Percentiles rank a stretch among this genome's conserved stretches.
Evolutionary conservation across 2,888 invertebrate genomes (phyloP).

Genomic region (Synergus umbraculus): DNA sequence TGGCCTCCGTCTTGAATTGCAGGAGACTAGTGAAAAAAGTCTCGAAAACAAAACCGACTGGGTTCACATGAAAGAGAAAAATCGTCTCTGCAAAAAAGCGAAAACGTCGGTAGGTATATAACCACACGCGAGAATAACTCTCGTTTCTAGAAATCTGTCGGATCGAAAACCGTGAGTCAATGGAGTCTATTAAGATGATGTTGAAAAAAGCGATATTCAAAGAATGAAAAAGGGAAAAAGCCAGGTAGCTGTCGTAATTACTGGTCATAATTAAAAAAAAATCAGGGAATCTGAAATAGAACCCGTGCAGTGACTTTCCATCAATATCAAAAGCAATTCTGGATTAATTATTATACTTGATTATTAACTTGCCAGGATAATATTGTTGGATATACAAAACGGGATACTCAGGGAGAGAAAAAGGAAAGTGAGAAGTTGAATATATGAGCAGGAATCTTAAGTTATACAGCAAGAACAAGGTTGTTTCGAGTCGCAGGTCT

Average conservation of each 20-base stretch:
- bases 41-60: slow-evolving; percentile 14
- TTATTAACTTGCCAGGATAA: neutral
- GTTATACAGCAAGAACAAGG: neutral
- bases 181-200: slow-evolving; percentile 4
- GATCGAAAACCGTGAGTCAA: slow-evolving; percentile 17
- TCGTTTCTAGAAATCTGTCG: slow-evolving; percentile 29
- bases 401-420: neutral
- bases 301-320: too few relatives aligned
- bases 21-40: slow-evolving; percentile 7
- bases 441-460: neutral
- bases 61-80: slow-evolving; percentile 29
- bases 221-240: neutral
- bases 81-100: slow-evolving; percentile 29
- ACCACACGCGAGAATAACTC: slow-evolving; percentile 34
- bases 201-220: neutral
- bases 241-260: neutral
- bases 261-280: neutral
- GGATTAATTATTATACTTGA: too few relatives aligned
- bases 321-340: too few relatives aligned
- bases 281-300: neutral
- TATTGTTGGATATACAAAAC: neutral
- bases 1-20: slow-evolving; percentile 25
- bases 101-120: slow-evolving; percentile 12
- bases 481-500: neutral
- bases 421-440: neutral